Evolutionary conservation across 2,113 vertebrate genomes (phyloP).

Genomic region (Xenopus tropicalis): UCB_Xtro_10.0 CM004446.2:128937001-128937500

Average conservation of each 20-base stretch:
- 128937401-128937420: slow-evolving; percentile 44
- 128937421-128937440: slow-evolving; percentile 43
- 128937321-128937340: slow-evolving; percentile 41
- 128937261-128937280: slow-evolving; percentile 6
- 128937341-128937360: slow-evolving; percentile 50
- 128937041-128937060: slow-evolving; percentile 38
- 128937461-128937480: neutral
- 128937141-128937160: slow-evolving; percentile 27
- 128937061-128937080: slow-evolving; percentile 33
- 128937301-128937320: slow-evolving; percentile 8
- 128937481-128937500: slow-evolving; percentile 27
- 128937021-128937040: slow-evolving; percentile 25
- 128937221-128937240: slow-evolving; percentile 42
- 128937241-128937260: slow-evolving; percentile 22
- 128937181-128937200: slow-evolving; percentile 49
- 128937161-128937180: slow-evolving; percentile 43
- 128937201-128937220: slow-evolving; percentile 7
- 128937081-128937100: neutral
- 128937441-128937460: slow-evolving; percentile 43
- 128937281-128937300: neutral
- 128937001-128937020: slow-evolving; percentile 53
- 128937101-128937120: neutral
- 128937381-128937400: slow-evolving; percentile 43
- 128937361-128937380: slow-evolving; percentile 48
- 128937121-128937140: neutral